Conservation (phyloP, 2,888 invertebrate genomes). For the Frankliniella fusca region DNA sequence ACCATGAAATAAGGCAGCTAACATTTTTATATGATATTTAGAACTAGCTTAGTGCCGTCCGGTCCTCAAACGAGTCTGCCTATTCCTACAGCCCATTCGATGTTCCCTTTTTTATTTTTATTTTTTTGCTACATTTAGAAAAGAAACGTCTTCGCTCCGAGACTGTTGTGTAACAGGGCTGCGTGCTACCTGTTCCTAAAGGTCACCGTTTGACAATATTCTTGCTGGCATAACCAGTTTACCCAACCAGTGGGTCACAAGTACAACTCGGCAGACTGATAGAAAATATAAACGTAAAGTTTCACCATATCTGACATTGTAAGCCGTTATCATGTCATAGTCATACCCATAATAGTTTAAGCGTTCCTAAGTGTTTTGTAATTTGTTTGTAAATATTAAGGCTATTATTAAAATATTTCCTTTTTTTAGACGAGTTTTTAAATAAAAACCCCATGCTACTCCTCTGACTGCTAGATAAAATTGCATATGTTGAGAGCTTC, state of each 20-base stretch:
- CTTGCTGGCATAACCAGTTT: neutral
- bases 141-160: constrained; percentile 37
- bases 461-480: no score
- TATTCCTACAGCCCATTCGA: no score
- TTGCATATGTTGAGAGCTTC: no score
- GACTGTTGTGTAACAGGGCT: neutral
- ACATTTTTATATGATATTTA: no score
- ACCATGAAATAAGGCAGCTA: neutral
- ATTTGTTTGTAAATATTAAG: constrained; percentile 2
- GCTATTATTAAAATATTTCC: neutral
- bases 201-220: constrained; percentile 15
- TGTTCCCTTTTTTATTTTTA: no score
- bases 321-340: constrained; percentile 6
- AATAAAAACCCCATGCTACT: neutral
- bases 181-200: neutral
- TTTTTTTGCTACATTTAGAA: neutral
- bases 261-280: constrained; percentile 18
- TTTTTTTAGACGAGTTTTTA: neutral
- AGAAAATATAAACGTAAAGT: neutral
- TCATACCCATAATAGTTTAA: constrained; percentile 2
- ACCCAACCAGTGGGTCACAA: constrained; percentile 12
- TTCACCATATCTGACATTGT: neutral
- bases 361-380: constrained; percentile 6
- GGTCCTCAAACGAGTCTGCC: no score
- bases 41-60: no score